phyloP scores from a whole-genome alignment of 1,140 invertebrate species.

The Coelopa frigida region DNA sequence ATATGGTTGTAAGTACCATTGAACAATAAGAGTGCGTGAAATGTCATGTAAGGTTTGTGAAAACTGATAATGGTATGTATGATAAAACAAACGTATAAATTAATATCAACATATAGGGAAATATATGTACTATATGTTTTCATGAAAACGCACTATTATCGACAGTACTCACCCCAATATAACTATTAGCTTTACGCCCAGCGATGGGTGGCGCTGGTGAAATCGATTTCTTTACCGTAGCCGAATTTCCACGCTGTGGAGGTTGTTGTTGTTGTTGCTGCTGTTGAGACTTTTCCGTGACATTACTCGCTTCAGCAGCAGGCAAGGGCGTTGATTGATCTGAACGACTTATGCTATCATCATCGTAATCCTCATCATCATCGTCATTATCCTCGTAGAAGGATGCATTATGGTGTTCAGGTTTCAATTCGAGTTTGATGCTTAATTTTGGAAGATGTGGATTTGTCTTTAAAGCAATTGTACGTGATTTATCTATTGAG shows the following conservation, averaged over 20 bases:
- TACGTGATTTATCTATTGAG: conserved; percentile 23
- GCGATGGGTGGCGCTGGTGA: conserved; percentile 49
- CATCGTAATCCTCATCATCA: conserved; percentile 27
- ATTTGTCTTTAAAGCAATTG: conserved; percentile 39
- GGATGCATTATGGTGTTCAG: conserved; percentile 40
- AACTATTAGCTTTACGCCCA: conserved; percentile 54
- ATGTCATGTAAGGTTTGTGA: no score
- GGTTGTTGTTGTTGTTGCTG: no score
- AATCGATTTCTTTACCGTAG: conserved; percentile 36
- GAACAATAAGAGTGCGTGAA: conserved; percentile 38
- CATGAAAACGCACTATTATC: conserved; percentile 39
- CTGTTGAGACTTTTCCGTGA: conserved; percentile 3
- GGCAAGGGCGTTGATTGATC: conserved; percentile 29
- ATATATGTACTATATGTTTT: no score
- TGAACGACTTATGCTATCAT: conserved; percentile 32
- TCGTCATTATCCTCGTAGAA: conserved; percentile 37
- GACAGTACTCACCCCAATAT: conserved; percentile 51
- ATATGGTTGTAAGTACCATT: conserved; percentile 23
- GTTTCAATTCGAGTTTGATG: conserved; percentile 39
- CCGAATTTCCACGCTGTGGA: no score
- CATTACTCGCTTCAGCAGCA: conserved; percentile 6
- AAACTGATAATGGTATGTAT: no score
- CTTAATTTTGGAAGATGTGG: conserved; percentile 39
- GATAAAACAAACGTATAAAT: no score
- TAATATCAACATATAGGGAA: no score